Percentiles rank a stretch among this genome's conserved stretches.
These are phyloP conservation scores for Petrocephalus schoutedeni DNA, from an alignment of 2,797 vertebrate species.

Conservation along the genomic window DNA sequence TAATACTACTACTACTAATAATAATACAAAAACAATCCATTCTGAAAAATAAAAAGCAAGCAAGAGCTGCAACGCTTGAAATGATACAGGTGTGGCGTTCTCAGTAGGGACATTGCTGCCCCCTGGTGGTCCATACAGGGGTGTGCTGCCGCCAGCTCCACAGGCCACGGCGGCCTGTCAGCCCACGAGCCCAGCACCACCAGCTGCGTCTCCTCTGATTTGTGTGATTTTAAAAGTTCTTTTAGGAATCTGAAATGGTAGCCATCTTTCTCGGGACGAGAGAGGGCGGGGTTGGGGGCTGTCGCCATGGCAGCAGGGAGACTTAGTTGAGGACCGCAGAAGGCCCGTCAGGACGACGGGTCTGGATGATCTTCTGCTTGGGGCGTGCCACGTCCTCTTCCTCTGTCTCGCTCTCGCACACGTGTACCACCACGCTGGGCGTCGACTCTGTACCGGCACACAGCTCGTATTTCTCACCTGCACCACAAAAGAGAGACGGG, in stretches of 20 bases:
- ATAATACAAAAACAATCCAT: constrained; percentile 27
- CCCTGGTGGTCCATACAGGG: constrained; percentile 21
- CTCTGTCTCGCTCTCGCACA: constrained; percentile 87
- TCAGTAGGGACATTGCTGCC: neutral
- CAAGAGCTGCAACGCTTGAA: constrained; percentile 18
- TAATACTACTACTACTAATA: neutral
- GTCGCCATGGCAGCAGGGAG: constrained; percentile 28
- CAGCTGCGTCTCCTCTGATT: constrained; percentile 25
- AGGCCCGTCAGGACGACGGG: constrained; percentile 78
- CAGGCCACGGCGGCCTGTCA: constrained; percentile 27
- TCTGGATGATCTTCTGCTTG: constrained; percentile 89
- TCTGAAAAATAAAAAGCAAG: constrained; percentile 29
- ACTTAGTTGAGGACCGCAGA: constrained; percentile 65
- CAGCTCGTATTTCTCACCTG: constrained; percentile 95
- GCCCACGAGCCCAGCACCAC: constrained; percentile 48
- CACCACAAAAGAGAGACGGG: neutral
- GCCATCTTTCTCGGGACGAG: constrained; percentile 59
- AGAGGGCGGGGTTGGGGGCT: constrained; percentile 41
- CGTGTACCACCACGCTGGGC: constrained; percentile 93
- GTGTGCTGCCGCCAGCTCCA: constrained; percentile 28
- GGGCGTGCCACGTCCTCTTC: constrained; percentile 80
- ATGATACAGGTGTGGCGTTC: constrained; percentile 20
- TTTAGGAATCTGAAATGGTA: constrained; percentile 71
- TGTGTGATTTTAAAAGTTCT: constrained; percentile 39
- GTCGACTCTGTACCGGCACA: constrained; percentile 94